A percentile compares a stretch with the other conserved stretches of the same genome.
Conservation (phyloP, 1,140 invertebrate genomes). For the Aphaenogaster ashmeadi region DNA sequence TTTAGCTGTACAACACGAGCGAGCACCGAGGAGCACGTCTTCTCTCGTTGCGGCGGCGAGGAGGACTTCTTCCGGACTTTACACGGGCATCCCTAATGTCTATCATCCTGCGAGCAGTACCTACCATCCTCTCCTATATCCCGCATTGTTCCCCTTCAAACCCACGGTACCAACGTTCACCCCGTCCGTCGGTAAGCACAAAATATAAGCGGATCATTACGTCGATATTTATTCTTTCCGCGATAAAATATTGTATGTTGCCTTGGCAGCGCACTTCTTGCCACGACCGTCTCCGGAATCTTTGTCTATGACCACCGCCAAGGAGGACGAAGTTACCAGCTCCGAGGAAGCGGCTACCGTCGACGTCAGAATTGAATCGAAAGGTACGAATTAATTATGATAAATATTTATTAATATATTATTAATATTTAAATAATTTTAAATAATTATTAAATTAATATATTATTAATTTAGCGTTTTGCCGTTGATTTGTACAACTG, state of each 20-base stretch:
- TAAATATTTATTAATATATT: neutral
- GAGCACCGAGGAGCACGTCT: conserved; percentile 91
- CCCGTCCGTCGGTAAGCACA: conserved; percentile 74
- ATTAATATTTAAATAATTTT: no score
- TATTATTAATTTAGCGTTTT: neutral
- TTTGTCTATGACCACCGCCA: conserved; percentile 83
- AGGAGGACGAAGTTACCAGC: conserved; percentile 92
- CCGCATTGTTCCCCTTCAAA: conserved; percentile 86
- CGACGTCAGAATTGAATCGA: conserved; percentile 66
- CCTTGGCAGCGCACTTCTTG: conserved; percentile 79
- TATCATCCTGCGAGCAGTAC: conserved; percentile 81
- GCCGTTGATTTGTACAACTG: neutral
- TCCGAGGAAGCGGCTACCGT: conserved; percentile 89
- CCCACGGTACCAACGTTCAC: conserved; percentile 82
- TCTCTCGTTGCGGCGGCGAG: conserved; percentile 84
- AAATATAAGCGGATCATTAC: neutral
- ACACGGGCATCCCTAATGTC: conserved; percentile 82
- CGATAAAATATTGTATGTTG: conserved; percentile 25
- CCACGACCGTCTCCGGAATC: conserved; percentile 80
- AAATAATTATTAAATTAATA: no score
- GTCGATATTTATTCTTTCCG: neutral
- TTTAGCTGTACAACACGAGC: conserved; percentile 96
- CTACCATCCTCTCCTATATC: conserved; percentile 86
- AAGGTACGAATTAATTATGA: conserved; percentile 53
- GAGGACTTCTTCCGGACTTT: conserved; percentile 80